Conservation (phyloP, 2,888 invertebrate species). For the Erynnis tages region DNA sequence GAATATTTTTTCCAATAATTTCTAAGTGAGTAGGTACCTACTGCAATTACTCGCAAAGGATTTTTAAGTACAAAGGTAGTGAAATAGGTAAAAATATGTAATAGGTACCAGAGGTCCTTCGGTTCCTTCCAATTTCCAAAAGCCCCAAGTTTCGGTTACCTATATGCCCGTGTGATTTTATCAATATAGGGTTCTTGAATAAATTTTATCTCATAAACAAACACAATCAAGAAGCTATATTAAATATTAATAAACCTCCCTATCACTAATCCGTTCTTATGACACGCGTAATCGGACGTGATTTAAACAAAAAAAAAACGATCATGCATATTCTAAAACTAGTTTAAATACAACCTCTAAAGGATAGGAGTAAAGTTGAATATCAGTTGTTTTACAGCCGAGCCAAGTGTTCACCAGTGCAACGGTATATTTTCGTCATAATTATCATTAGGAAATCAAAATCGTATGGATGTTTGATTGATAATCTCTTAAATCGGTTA, state of each 20-base stretch:
- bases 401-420: slow-evolving; percentile 8
- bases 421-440: slow-evolving; percentile 49
- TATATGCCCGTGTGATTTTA: too few species aligned
- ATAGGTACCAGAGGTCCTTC: too few species aligned
- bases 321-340: not conserved
- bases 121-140: too few species aligned
- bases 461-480: slow-evolving; percentile 46
- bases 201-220: too few species aligned
- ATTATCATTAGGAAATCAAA: slow-evolving; percentile 54
- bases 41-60: too few species aligned
- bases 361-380: not conserved
- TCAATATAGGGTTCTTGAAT: too few species aligned
- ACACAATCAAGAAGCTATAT: not conserved
- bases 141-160: too few species aligned
- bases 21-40: too few species aligned
- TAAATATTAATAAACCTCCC: not conserved
- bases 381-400: not conserved
- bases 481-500: slow-evolving; percentile 58
- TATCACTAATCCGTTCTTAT: slow-evolving; percentile 21
- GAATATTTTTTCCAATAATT: too few species aligned
- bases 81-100: too few species aligned
- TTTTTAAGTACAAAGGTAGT: too few species aligned
- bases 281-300: slow-evolving; percentile 45
- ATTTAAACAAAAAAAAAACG: slow-evolving; percentile 38
- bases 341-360: not conserved